Conservation (phyloP, 1,140 invertebrate genomes). For the Cotesia chilonis region DNA sequence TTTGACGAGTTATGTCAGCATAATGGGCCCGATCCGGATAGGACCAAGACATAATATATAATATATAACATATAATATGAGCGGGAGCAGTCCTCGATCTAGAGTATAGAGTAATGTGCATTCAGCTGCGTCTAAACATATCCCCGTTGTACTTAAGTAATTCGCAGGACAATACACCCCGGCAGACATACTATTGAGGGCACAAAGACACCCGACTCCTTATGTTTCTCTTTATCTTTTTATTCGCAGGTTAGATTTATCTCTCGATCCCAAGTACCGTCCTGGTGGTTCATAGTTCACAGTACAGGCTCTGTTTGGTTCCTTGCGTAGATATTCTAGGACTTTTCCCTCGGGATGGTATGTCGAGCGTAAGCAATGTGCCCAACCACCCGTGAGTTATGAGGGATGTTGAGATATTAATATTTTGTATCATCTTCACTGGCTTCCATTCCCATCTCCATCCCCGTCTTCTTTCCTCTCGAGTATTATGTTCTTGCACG, state of each 20-base stretch:
- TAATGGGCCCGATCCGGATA: slow-evolving; percentile 49
- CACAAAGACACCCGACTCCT: slow-evolving; percentile 57
- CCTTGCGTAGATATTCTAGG: slow-evolving; percentile 53
- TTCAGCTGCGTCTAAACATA: slow-evolving; percentile 57
- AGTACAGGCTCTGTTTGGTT: slow-evolving; percentile 6
- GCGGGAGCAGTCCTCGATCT: slow-evolving; percentile 18
- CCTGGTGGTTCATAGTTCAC: too few species aligned
- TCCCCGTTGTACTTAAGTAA: slow-evolving; percentile 48
- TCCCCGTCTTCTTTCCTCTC: slow-evolving; percentile 40
- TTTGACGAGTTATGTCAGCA: slow-evolving; percentile 65
- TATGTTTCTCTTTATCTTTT: slow-evolving; percentile 7
- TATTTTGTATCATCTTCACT: slow-evolving; percentile 67
- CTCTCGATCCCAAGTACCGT: too few species aligned
- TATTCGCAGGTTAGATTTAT: not conserved
- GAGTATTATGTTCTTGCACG: slow-evolving; percentile 36
- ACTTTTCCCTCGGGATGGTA: slow-evolving; percentile 57
- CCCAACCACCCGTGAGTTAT: slow-evolving; percentile 64
- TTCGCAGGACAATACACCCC: slow-evolving; percentile 53
- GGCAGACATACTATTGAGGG: slow-evolving; percentile 35
- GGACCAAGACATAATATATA: not conserved
- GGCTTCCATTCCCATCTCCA: slow-evolving; percentile 42
- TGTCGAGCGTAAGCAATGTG: slow-evolving; percentile 64
- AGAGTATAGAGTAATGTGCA: slow-evolving; percentile 50
- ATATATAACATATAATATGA: not conserved
- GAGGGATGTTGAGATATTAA: slow-evolving; percentile 66